Base-by-base conservation (phyloP, 1,140 invertebrate genomes). In the Medauroidea extradentata region DNA sequence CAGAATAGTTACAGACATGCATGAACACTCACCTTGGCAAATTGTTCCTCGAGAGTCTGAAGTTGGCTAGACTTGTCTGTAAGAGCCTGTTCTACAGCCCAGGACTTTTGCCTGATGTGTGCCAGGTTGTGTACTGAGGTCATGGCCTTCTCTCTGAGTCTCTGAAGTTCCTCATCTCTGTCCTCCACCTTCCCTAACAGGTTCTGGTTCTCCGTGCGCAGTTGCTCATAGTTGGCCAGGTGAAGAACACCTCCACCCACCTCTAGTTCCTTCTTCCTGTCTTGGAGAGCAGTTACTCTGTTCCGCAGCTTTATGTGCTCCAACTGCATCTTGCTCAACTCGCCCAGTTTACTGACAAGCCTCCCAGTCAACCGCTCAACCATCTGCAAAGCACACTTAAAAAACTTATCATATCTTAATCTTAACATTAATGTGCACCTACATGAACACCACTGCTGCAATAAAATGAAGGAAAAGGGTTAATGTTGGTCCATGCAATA, bases 31-130 rank as follows among this genome's bases (percentile, higher is more conserved):
- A 21, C 24, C 18, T 21, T 5, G 44, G n/a, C 24, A 5, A 21
- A 13, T n/a, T 46, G 44, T n/a, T 46, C 44, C 44, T 19, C 24
- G 18, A 25, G 5, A 11, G 3, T 13, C 5, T n/a, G 18, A 5
- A 25, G 18, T 11, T n/a, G 44, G 24, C 44, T 13, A n/a, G 44
- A 5, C 18, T 5, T 13, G 18, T 60, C 49, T 11, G 53, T 9
- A 0, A 64, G 54, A 18, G 57, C 55, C 5, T 58, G 23, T 24
- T 46, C 25, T 4, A 51, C 48, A 9, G 52, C 52, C 3, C 63
- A 38, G 2, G 64, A 62, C 64, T 73, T 74, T 63, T 73, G 71
- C 48, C 67, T 53, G 16, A 72, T 54, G 38, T 73, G 72, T 2
- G 71, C 71, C 49, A 74, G 56, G 19, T 62, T 60, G 59, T 74